Percentiles rank a stretch among this genome's conserved stretches.
Evolutionary conservation across 2,888 invertebrate genomes (phyloP).

Genomic region (Melieria omissa): DNA sequence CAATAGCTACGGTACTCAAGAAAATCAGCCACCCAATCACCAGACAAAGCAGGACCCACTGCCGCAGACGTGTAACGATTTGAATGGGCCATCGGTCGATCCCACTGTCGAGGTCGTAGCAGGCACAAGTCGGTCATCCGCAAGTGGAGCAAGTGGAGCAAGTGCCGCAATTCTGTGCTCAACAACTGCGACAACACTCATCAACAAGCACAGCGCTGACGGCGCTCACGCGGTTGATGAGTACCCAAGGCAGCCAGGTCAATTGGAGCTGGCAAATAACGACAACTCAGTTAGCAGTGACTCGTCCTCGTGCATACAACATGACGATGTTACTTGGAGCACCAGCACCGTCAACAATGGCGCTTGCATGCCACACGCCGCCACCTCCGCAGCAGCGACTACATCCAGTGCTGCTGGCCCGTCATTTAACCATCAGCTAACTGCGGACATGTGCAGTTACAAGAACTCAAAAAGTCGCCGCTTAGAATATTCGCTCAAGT

Average conservation of each 20-base stretch:
- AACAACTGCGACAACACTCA: constrained; percentile 22
- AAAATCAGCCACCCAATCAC: constrained; percentile 46
- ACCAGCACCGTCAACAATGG: constrained; percentile 19
- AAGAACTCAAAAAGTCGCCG: constrained; percentile 67
- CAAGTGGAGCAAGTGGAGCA: constrained; percentile 42
- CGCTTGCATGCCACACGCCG: constrained; percentile 15
- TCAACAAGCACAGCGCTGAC: constrained; percentile 8
- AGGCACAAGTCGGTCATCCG: constrained; percentile 41
- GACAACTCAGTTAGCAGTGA: constrained; percentile 23
- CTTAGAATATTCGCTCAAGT: constrained; percentile 66
- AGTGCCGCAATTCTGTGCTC: not conserved
- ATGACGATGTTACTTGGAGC: not conserved
- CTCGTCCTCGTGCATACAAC: not conserved
- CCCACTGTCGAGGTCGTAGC: constrained; percentile 25
- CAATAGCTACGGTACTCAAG: constrained; percentile 55
- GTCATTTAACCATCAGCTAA: constrained; percentile 64
- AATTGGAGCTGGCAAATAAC: constrained; percentile 38
- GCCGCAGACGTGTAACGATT: constrained; percentile 51
- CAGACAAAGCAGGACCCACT: constrained; percentile 50
- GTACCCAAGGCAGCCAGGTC: constrained; percentile 24
- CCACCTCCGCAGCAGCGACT: constrained; percentile 40
- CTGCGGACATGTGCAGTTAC: constrained; percentile 65
- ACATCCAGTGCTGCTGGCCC: constrained; percentile 35
- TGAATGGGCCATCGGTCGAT: constrained; percentile 43
- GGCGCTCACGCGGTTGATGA: constrained; percentile 5